phyloP scores from a whole-genome alignment of 2,888 invertebrate genomes.

The Pharmacophagus antenor region DNA sequence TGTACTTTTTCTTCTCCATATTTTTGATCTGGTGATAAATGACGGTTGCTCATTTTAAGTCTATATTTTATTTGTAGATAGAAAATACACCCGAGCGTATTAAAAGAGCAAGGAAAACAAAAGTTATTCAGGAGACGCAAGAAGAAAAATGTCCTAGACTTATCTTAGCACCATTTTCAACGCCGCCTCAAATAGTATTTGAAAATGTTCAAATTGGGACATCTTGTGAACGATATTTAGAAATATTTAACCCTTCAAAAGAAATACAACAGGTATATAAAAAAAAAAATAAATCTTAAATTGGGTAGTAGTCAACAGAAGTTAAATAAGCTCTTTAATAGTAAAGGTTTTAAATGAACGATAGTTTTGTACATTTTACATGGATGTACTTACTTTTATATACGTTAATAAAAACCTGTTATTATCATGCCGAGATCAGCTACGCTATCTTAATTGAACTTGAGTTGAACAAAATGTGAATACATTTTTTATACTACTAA shows the following conservation, averaged over 20 bases:
- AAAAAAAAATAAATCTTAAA: not conserved
- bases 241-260: slow-evolving; percentile 81
- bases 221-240: slow-evolving; percentile 74
- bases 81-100: slow-evolving; percentile 75
- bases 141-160: slow-evolving; percentile 76
- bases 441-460: no score
- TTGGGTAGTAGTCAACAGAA: no score
- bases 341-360: no score
- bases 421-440: no score
- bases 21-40: not conserved
- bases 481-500: not conserved
- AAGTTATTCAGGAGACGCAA: slow-evolving; percentile 49
- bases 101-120: slow-evolving; percentile 53
- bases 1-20: slow-evolving; percentile 30
- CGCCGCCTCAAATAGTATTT: slow-evolving; percentile 84
- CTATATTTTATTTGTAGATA: slow-evolving; percentile 51
- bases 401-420: no score
- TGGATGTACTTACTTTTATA: no score
- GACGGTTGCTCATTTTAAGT: not conserved
- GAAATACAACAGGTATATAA: slow-evolving; percentile 62
- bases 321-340: no score
- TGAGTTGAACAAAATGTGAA: not conserved
- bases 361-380: no score
- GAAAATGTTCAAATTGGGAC: slow-evolving; percentile 83
- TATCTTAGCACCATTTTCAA: slow-evolving; percentile 84